Percentiles rank a stretch among this genome's conserved stretches.
phyloP scores from a whole-genome alignment of 2,888 invertebrate species.

The Clostera curtula region DNA sequence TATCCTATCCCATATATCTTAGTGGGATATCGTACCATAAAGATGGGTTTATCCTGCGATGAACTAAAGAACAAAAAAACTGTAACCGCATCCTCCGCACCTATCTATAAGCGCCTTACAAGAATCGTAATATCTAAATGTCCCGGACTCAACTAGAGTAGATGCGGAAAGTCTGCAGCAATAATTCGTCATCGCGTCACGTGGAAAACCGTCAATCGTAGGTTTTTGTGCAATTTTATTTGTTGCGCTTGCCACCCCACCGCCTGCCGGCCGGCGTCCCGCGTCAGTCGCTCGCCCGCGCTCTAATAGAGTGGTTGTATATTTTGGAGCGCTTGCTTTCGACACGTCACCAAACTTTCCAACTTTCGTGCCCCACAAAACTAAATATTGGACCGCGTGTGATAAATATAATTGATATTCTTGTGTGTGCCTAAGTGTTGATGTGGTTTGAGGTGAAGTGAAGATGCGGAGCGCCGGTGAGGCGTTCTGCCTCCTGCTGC shows the following conservation, averaged over 20 bases:
- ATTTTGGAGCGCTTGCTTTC: constrained; percentile 20
- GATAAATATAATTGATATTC: constrained; percentile 26
- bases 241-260: constrained; percentile 37
- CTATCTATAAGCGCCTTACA: too few species aligned
- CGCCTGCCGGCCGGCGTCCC: constrained; percentile 32
- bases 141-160: too few species aligned
- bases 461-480: constrained; percentile 65
- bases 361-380: constrained; percentile 43
- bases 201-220: background rate
- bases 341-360: constrained; percentile 65
- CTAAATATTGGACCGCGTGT: constrained; percentile 26
- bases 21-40: too few species aligned
- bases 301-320: constrained; percentile 20
- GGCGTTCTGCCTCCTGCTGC: constrained; percentile 61
- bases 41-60: too few species aligned
- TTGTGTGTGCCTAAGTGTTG: constrained; percentile 53
- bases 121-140: too few species aligned
- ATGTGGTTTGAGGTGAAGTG: constrained; percentile 59
- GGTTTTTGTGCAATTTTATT: background rate
- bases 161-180: too few species aligned
- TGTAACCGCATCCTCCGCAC: too few species aligned
- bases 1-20: too few species aligned
- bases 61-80: too few species aligned
- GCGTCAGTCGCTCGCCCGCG: constrained; percentile 49
- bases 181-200: background rate